Percentiles rank a stretch among this genome's conserved stretches.
Evolutionary conservation across 2,113 vertebrate genomes (phyloP).

Genomic region (Phasianus colchicus): DNA sequence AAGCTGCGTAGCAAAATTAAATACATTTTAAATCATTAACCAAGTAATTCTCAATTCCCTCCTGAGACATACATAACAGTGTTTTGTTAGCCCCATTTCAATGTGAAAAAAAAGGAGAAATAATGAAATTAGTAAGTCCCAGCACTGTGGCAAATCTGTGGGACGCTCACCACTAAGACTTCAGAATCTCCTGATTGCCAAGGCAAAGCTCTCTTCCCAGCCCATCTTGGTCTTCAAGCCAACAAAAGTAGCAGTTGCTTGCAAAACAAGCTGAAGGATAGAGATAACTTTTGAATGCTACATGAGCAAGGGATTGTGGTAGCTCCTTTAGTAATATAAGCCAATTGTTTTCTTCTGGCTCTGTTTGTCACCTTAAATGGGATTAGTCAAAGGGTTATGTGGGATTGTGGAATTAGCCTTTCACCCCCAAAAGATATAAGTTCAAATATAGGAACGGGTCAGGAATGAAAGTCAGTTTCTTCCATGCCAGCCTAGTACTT

Average conservation of each 20-base stretch:
- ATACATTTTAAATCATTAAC: neutral
- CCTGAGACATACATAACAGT: neutral
- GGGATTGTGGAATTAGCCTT: slow-evolving; percentile 38
- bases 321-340: slow-evolving; percentile 33
- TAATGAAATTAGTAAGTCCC: neutral
- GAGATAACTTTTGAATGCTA: slow-evolving; percentile 56
- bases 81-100: neutral
- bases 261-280: slow-evolving; percentile 49
- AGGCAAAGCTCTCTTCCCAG: neutral
- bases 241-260: slow-evolving; percentile 25
- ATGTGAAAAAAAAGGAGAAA: neutral
- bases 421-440: slow-evolving; percentile 29
- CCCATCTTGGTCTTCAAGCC: neutral
- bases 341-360: slow-evolving; percentile 43
- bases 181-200: neutral
- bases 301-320: neutral
- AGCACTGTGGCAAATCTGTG: neutral
- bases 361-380: slow-evolving; percentile 30
- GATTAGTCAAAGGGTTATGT: slow-evolving; percentile 17
- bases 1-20: neutral
- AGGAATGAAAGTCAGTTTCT: slow-evolving; percentile 25
- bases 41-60: neutral
- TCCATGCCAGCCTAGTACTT: neutral
- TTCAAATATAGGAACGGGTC: slow-evolving; percentile 4
- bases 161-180: neutral